A percentile compares a stretch with the other conserved stretches of the same genome.
phyloP scores from a whole-genome alignment of 2,113 vertebrate genomes.

The Thamnophis sirtalis region DNA sequence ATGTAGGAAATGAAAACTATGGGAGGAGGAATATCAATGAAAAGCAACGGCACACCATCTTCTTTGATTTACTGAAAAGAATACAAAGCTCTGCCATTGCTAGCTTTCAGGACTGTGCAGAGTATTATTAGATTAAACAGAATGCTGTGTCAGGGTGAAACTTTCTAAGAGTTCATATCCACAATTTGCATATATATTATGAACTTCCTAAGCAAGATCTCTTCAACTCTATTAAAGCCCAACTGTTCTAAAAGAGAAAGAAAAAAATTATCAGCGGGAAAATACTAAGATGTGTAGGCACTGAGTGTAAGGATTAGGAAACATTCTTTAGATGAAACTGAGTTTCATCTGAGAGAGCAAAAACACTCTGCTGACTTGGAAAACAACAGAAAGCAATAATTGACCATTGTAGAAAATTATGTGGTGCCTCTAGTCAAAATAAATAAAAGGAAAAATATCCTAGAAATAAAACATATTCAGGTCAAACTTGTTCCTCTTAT shows the following conservation, averaged over 20 bases:
- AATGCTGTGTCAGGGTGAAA: slow-evolving; percentile 63
- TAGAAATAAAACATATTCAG: slow-evolving; percentile 49
- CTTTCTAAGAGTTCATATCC: slow-evolving; percentile 47
- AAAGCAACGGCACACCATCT: slow-evolving; percentile 52
- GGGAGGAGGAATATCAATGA: slow-evolving; percentile 22
- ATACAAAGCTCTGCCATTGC: slow-evolving; percentile 54
- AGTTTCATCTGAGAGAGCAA: slow-evolving; percentile 35
- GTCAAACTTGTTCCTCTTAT: slow-evolving; percentile 81
- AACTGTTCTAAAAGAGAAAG: slow-evolving; percentile 28
- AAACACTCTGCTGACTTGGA: slow-evolving; percentile 34
- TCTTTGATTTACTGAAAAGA: slow-evolving; percentile 58
- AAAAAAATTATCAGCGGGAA: slow-evolving; percentile 41
- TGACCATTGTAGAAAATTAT: slow-evolving; percentile 44
- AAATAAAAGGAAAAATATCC: slow-evolving; percentile 18
- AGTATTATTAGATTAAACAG: slow-evolving; percentile 57
- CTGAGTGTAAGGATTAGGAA: slow-evolving; percentile 16
- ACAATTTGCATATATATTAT: slow-evolving; percentile 60
- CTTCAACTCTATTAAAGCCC: slow-evolving; percentile 50
- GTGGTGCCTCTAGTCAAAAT: slow-evolving; percentile 61
- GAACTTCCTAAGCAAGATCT: slow-evolving; percentile 50
- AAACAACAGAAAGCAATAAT: slow-evolving; percentile 55
- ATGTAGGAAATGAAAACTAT: background rate
- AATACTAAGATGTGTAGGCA: slow-evolving; percentile 28
- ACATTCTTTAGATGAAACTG: slow-evolving; percentile 10
- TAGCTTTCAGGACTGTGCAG: slow-evolving; percentile 50